phyloP scores from a whole-genome alignment of 2,113 vertebrate species.

The Melospiza georgiana region DNA sequence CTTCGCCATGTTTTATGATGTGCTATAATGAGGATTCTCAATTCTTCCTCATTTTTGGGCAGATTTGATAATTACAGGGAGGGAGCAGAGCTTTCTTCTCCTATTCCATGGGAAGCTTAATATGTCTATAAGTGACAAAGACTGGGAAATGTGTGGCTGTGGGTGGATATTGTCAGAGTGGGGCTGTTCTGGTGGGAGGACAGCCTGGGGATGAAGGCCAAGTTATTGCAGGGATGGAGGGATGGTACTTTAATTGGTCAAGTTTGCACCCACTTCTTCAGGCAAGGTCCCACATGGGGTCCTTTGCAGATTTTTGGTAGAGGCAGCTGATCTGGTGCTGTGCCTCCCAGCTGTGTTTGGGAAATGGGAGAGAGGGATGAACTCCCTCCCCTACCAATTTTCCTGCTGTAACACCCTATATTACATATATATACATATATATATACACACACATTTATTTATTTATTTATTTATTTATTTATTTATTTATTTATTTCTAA shows the following conservation, averaged over 20 bases:
- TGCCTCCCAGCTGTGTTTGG: not conserved
- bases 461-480: not conserved
- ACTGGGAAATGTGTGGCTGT: not conserved
- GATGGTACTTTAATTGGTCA: not conserved
- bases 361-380: not conserved
- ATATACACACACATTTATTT: not conserved
- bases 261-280: not conserved
- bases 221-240: not conserved
- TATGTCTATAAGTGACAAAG: not conserved
- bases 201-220: not conserved
- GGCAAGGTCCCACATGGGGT: not conserved
- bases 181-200: not conserved
- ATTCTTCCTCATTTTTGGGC: conserved; percentile 56
- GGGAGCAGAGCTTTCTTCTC: conserved; percentile 19
- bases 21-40: conserved; percentile 60
- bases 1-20: conserved; percentile 49
- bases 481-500: not conserved
- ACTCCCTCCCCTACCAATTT: not conserved
- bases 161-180: rapidly evolving
- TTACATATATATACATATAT: not conserved
- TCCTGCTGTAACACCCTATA: not conserved
- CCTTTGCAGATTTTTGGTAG: not conserved
- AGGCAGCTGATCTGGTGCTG: rapidly evolving
- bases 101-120: not conserved
- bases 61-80: conserved; percentile 70